phyloP scores from a whole-genome alignment of 2,888 invertebrate species.

The Tigriopus californicus region DNA sequence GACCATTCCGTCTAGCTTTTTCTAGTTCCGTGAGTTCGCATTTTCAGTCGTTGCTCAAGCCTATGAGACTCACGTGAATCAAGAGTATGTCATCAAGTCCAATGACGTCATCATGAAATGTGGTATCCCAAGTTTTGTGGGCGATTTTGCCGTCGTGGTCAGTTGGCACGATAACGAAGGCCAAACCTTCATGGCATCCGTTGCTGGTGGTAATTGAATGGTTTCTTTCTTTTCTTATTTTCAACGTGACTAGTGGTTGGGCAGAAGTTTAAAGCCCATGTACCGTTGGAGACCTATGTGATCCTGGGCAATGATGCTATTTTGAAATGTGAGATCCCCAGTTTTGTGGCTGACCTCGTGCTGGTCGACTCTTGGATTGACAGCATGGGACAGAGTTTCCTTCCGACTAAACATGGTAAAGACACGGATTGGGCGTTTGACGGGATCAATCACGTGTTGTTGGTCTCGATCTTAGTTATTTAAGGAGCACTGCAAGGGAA shows the following conservation, averaged over 20 bases:
- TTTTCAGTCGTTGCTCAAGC: constrained; percentile 20
- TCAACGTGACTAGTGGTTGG: not conserved
- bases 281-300: not conserved
- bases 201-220: not conserved
- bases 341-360: constrained; percentile 21
- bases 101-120: constrained; percentile 21
- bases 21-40: not conserved
- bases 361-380: constrained; percentile 24
- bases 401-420: not conserved
- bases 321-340: constrained; percentile 20
- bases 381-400: not conserved
- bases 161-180: constrained; percentile 66
- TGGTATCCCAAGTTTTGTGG: constrained; percentile 42
- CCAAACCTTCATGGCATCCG: constrained; percentile 32
- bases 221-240: not conserved
- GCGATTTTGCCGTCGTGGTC: constrained; percentile 61
- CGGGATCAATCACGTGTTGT: too few relatives aligned
- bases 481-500: too few relatives aligned
- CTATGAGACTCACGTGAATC: constrained; percentile 20
- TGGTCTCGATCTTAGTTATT: too few relatives aligned
- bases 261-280: constrained; percentile 4
- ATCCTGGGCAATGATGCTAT: constrained; percentile 18
- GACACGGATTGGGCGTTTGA: too few relatives aligned
- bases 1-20: not conserved
- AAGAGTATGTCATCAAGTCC: constrained; percentile 20